Base-by-base conservation (phyloP, 2,888 invertebrate genomes). In the Temnothorax unifasciatus region DNA sequence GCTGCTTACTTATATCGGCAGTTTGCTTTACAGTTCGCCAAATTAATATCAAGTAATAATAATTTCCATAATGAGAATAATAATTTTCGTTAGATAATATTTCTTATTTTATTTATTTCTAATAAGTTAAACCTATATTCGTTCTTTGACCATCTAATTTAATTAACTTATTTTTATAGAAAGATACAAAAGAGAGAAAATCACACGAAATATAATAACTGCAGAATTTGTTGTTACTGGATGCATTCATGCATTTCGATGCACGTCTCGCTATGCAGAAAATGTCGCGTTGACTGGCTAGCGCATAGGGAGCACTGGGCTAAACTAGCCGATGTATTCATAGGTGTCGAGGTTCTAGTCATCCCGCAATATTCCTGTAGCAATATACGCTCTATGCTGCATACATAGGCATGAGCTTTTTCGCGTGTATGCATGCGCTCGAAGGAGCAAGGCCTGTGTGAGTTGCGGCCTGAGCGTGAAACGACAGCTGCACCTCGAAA, bases 401-500 rank as follows among this genome's bases (percentile, higher is more conserved):
- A 61, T 68, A 79, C 68, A 83, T 68, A 79, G 41, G 79, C 50
- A 68, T 79, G 52, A 79, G 50, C 68, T 63, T 79, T 44, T 63
- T 59, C 61, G 29, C 50, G 44, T 50, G 68, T 63, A 68, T 86
- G 73, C 79, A 82, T 66, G 76, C 64, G 52, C 77, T 59, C 57
- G 47, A 29, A 63, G 25, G 54, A 59, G 11, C 47, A 50, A 57
- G n/a, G 50, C 8, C 1, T 34, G 77, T 68, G 68, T 38, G 63
- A 41, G 61, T 50, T 6, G 41, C 6, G 21, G 34, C 59, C 13
- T 38, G 59, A 52, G 63, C 61, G 61, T 82, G 85, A 64, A 84
- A 61, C 89, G 88, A 86, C 89, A 90, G 89, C 90, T 89, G 90
- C 88, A 84, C 64, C 69, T 76, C 82, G 89, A 61, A 54, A 69